Conservation (phyloP, 1,140 invertebrate genomes). For the Hydropsyche tenuis region DNA sequence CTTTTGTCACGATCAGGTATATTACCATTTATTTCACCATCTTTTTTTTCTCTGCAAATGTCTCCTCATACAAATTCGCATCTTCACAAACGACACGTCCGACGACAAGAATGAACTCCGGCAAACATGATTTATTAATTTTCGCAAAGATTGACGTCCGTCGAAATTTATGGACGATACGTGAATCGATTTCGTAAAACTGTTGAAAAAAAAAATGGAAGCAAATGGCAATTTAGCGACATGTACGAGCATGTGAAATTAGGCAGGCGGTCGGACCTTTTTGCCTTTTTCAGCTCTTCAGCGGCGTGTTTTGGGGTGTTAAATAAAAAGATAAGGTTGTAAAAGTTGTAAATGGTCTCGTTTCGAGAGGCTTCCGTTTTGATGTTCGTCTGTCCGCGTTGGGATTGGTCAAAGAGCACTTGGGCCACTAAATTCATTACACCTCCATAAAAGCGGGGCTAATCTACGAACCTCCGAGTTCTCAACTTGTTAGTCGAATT, state of each 20-base stretch:
- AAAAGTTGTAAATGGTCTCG: slow-evolving; percentile 8
- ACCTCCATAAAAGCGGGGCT: slow-evolving; percentile 13
- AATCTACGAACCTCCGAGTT: neutral
- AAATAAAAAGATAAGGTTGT: slow-evolving; percentile 9
- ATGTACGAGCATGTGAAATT: no score
- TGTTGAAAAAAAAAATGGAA: no score
- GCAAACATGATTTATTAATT: slow-evolving; percentile 23
- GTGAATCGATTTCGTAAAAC: no score
- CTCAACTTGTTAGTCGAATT: neutral
- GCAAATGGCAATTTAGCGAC: no score
- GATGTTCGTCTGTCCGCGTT: slow-evolving; percentile 7
- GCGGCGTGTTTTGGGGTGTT: neutral
- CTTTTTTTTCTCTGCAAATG: neutral
- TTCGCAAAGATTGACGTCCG: slow-evolving; percentile 4
- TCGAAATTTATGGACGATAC: neutral
- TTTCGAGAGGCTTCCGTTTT: slow-evolving; percentile 8
- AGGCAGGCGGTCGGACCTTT: no score
- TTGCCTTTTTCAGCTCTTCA: no score
- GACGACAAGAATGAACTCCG: neutral
- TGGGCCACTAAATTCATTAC: slow-evolving; percentile 15
- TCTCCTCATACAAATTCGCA: neutral
- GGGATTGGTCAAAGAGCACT: slow-evolving; percentile 28
- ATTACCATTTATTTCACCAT: slow-evolving; percentile 5
- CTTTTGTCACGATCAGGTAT: slow-evolving; percentile 24
- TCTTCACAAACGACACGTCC: neutral